phyloP scores from a whole-genome alignment of 2,797 vertebrate species.

The Spatula versicolor region DNA sequence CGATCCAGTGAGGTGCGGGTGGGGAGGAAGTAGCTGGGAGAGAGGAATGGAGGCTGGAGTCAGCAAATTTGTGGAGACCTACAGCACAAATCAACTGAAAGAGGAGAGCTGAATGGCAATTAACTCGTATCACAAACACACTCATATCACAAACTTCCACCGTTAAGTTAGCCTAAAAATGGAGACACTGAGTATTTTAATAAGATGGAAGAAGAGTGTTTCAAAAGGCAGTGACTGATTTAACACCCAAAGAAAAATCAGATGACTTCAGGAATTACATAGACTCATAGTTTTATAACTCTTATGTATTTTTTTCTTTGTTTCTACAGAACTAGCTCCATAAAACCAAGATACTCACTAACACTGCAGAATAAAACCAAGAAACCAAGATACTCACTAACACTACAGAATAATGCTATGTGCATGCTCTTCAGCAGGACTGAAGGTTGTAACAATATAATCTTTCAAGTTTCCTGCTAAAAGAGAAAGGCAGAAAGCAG shows the following conservation, averaged over 20 bases:
- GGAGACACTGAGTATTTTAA: background rate
- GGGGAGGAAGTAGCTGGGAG: background rate
- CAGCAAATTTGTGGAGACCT: background rate
- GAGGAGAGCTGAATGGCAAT: background rate
- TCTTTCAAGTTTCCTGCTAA: background rate
- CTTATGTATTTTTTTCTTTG: background rate
- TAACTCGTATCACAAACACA: background rate
- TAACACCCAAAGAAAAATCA: background rate
- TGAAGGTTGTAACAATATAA: accelerated
- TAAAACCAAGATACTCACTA: background rate
- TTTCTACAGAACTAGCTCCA: background rate
- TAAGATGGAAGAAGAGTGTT: background rate
- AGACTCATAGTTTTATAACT: background rate
- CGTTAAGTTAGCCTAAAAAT: background rate
- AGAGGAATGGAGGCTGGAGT: background rate
- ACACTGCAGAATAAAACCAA: background rate
- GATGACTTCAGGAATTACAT: background rate
- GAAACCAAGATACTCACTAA: background rate
- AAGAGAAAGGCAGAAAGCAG: background rate
- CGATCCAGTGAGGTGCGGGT: background rate
- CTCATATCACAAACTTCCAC: background rate
- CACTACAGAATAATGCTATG: background rate
- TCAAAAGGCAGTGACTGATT: background rate
- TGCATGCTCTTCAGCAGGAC: background rate
- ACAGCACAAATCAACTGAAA: background rate